phyloP scores from a whole-genome alignment of 2,888 invertebrate species.

The Acleris emargana region DNA sequence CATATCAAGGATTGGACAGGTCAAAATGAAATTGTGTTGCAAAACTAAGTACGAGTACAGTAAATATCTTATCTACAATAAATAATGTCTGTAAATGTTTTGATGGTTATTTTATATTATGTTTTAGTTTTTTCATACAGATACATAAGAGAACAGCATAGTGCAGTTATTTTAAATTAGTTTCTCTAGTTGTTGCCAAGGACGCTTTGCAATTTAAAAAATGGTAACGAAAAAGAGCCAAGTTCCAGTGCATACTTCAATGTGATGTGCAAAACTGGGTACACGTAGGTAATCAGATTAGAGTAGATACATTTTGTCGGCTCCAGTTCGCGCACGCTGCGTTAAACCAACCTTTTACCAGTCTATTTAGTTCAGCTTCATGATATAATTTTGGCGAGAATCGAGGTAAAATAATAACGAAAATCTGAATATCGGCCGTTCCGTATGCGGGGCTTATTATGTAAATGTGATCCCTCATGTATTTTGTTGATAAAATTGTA shows the following conservation, averaged over 20 bases:
- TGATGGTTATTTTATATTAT: too few relatives aligned
- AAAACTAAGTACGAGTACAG: too few relatives aligned
- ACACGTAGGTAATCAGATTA: constrained; percentile 6
- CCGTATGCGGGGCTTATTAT: constrained; percentile 70
- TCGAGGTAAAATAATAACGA: constrained; percentile 72
- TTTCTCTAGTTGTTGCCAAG: too few relatives aligned
- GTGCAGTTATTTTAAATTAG: too few relatives aligned
- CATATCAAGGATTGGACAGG: too few relatives aligned
- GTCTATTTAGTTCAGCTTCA: constrained; percentile 56
- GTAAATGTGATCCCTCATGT: constrained; percentile 71
- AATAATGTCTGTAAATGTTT: too few relatives aligned
- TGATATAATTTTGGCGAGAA: constrained; percentile 56
- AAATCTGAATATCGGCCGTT: constrained; percentile 65
- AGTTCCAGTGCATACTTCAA: background rate
- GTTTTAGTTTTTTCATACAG: too few relatives aligned
- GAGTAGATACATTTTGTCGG: constrained; percentile 9
- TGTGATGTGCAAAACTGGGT: background rate
- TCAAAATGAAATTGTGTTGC: too few relatives aligned
- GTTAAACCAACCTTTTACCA: constrained; percentile 47
- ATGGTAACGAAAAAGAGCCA: too few relatives aligned
- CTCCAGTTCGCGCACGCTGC: constrained; percentile 13
- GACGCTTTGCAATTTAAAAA: too few relatives aligned
- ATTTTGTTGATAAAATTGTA: constrained; percentile 72
- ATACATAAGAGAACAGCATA: too few relatives aligned
- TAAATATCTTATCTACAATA: too few relatives aligned